phyloP scores from a whole-genome alignment of 2,888 invertebrate genomes.

The Leptinotarsa tumamoca region DNA sequence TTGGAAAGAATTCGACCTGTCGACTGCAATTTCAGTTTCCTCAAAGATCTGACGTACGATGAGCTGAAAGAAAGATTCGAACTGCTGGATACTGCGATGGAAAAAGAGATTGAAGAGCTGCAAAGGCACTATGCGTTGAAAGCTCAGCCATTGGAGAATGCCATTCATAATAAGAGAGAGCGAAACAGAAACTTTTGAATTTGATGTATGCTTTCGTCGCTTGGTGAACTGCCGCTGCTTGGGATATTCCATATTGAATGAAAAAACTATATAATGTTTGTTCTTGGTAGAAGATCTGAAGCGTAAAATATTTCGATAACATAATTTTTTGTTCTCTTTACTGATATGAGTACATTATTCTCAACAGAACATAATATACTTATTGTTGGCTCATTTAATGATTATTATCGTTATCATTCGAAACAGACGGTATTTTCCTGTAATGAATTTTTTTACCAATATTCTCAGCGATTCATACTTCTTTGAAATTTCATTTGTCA shows the following conservation, averaged over 20 bases:
- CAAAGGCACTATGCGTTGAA: constrained; percentile 95
- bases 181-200: constrained; percentile 53
- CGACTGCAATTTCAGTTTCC: constrained; percentile 53
- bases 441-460: too few relatives aligned
- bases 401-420: too few relatives aligned
- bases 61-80: constrained; percentile 93
- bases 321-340: too few relatives aligned
- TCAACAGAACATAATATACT: too few relatives aligned
- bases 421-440: too few relatives aligned
- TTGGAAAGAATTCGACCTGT: constrained; percentile 52
- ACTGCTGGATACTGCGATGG: constrained; percentile 97
- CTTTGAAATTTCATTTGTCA: too few relatives aligned
- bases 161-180: constrained; percentile 54
- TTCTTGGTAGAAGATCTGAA: too few relatives aligned
- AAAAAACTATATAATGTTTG: not conserved
- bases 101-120: constrained; percentile 96
- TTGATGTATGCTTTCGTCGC: not conserved
- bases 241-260: not conserved
- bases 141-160: constrained; percentile 85
- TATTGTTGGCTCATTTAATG: too few relatives aligned
- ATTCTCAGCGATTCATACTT: too few relatives aligned
- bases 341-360: too few relatives aligned
- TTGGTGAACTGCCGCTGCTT: not conserved
- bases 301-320: too few relatives aligned
- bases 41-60: constrained; percentile 65